These are phyloP conservation scores for Drosophila tristis DNA, from an alignment of 1,140 invertebrate genomes.

Conservation along the genomic window DNA sequence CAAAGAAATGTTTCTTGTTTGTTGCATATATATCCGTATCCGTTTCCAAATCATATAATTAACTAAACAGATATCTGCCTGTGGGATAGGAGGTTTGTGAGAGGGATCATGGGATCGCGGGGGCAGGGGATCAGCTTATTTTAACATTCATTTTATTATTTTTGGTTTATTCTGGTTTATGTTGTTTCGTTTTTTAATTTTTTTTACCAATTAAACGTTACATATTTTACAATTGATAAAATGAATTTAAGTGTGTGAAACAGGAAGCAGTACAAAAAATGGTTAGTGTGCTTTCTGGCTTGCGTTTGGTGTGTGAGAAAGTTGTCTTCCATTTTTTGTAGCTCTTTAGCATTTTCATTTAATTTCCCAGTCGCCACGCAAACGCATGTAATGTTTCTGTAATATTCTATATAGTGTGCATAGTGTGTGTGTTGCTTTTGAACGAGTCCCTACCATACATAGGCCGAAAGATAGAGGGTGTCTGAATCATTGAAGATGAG, in stretches of 20 bases:
- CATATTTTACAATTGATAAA: slow-evolving; percentile 54
- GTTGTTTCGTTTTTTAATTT: slow-evolving; percentile 33
- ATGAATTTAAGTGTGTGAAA: slow-evolving; percentile 21
- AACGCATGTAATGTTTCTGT: slow-evolving; percentile 64
- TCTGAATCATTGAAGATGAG: slow-evolving; percentile 32
- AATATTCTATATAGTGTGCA: slow-evolving; percentile 19
- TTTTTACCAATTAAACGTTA: slow-evolving; percentile 62
- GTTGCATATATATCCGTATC: slow-evolving; percentile 38
- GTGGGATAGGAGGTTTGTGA: background rate
- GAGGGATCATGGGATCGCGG: slow-evolving; percentile 1
- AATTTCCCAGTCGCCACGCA: slow-evolving; percentile 46
- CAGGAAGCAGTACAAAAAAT: slow-evolving; percentile 56
- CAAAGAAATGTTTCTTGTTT: slow-evolving; percentile 73
- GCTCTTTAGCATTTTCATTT: slow-evolving; percentile 54
- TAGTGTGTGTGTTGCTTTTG: slow-evolving; percentile 52
- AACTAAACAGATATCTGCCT: slow-evolving; percentile 54
- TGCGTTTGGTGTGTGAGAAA: slow-evolving; percentile 30
- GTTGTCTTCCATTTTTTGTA: slow-evolving; percentile 32
- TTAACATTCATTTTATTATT: slow-evolving; percentile 56
- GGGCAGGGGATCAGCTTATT: slow-evolving; percentile 13
- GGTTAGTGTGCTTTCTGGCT: slow-evolving; percentile 45
- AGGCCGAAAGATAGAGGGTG: slow-evolving; percentile 23
- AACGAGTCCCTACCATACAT: slow-evolving; percentile 64
- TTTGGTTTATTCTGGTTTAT: slow-evolving; percentile 47
- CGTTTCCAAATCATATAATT: slow-evolving; percentile 48